Conservation (phyloP, 2,113 vertebrate species). For the Orycteropus afer region DNA sequence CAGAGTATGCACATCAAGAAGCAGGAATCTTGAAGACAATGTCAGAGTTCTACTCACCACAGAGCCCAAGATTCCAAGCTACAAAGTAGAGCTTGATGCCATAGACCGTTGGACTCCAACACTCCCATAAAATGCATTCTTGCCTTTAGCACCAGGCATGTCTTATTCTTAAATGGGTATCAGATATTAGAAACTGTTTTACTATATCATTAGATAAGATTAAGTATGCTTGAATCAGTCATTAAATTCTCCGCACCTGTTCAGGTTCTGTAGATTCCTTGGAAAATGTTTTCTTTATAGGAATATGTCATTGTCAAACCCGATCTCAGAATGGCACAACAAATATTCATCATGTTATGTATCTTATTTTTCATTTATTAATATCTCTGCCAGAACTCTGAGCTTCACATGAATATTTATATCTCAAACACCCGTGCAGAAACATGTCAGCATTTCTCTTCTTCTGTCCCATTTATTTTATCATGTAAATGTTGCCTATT, state of each 20-base stretch:
- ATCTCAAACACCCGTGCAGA: not conserved
- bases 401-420: not conserved
- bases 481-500: not conserved
- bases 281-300: not conserved
- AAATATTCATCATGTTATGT: not conserved
- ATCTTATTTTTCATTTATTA: not conserved
- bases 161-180: not conserved
- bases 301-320: not conserved
- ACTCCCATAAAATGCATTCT: no score
- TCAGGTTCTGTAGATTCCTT: not conserved
- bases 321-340: not conserved
- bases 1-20: fast-evolving
- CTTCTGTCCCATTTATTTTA: not conserved
- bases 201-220: not conserved
- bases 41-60: not conserved
- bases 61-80: not conserved
- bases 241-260: not conserved
- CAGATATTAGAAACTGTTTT: not conserved
- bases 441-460: not conserved
- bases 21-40: not conserved
- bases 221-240: not conserved
- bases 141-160: fast-evolving
- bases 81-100: not conserved
- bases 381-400: not conserved
- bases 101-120: not conserved